Evolutionary conservation across 2,797 vertebrate genomes (phyloP), one percentile per base, ranked within the genome.

Genomic region (Acanthurus lineatus): DNA sequence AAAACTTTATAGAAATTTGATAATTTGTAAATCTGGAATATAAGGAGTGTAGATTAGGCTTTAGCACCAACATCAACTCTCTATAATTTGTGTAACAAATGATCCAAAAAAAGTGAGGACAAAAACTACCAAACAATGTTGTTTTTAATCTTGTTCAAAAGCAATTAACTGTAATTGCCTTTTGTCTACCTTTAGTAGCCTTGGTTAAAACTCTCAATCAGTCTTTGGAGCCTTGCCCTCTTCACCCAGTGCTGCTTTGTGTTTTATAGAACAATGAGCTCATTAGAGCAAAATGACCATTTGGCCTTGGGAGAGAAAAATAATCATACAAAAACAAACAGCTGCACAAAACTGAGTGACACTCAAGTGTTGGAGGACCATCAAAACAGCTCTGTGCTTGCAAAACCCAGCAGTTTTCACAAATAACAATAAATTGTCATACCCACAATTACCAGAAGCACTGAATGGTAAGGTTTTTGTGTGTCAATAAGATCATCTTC

Each of bases 341-440:
- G 87, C 85, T 79, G 74, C 73, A 69, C 79, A 82, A 83, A 93
- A 90, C 65, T 67, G 76, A 92, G 90, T 93, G 94, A 93, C 94
- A 94, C 91, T 94, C 86, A 88, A 95, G 85, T 91, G 79, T 77
- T 92, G 88, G 93, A 95, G 91, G 90, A 91, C 92, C 88, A 94
- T 89, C 90, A 90, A 95, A 93, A 94, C 92, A 94, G 93, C 77
- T 74, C 69, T 60, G 75, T 79, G 91, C 94, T 95, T 92, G 82
- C 92, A 95, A 96, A 96, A 95, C 93, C 88, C 73, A 89, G 92
- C 67, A 91, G 85, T 95, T 96, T 95, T 96, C 93, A 94, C 90
- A 94, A 92, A 93, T 95, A 96, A 96, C 96, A 96, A 96, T 89
- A 95, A 96, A 91, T 94, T 96, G 95, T 94, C 86, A 92, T 93